These are phyloP conservation scores for Naja naja DNA, from an alignment of 2,113 vertebrate genomes.

Conservation along the genomic window DNA sequence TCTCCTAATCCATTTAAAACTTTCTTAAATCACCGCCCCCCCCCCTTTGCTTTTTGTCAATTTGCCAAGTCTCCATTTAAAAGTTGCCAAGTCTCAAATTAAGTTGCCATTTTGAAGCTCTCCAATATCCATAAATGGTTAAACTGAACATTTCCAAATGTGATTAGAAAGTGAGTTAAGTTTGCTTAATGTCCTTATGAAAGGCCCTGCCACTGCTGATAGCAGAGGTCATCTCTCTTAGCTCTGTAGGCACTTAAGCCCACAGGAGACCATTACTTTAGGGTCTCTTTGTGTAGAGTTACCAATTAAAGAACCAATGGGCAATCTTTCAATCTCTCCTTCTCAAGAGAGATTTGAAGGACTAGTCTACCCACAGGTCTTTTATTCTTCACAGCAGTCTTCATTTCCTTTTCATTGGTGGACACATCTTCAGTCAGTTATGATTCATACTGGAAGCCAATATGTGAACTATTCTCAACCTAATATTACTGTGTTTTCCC, in stretches of 20 bases:
- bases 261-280: not conserved
- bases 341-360: not conserved
- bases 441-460: not conserved
- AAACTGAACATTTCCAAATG: not conserved
- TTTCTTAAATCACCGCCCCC: not conserved
- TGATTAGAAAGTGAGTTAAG: not conserved
- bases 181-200: not conserved
- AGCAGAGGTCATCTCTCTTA: not conserved
- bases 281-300: not conserved
- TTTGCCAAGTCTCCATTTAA: not conserved
- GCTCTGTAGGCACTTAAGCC: not conserved
- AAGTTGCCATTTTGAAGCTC: not conserved
- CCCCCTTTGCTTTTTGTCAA: not conserved
- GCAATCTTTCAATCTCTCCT: not conserved
- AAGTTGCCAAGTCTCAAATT: not conserved
- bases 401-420: not conserved
- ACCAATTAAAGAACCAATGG: not conserved
- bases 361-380: not conserved
- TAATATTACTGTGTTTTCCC: not conserved
- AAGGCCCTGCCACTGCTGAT: not conserved
- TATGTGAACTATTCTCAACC: not conserved
- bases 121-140: not conserved
- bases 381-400: not conserved
- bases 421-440: not conserved
- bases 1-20: not conserved